Conservation (phyloP, 2,113 vertebrate species). For the Xiphorhynchus elegans region DNA sequence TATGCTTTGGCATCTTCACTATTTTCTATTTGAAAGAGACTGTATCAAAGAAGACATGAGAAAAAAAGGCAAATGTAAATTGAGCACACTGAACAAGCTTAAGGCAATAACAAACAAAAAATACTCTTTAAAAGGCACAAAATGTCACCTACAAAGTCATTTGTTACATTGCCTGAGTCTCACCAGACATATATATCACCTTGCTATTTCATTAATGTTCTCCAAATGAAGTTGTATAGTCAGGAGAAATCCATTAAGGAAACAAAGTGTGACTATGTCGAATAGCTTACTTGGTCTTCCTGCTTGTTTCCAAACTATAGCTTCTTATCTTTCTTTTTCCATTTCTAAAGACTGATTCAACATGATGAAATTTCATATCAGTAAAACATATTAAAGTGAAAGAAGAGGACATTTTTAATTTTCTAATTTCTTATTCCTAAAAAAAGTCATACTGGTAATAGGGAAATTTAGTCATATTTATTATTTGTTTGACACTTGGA, state of each 20-base stretch:
- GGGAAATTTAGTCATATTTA: background rate
- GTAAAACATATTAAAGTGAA: background rate
- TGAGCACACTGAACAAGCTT: background rate
- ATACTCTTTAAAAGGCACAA: background rate
- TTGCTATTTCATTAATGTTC: background rate
- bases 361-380: background rate
- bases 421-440: background rate
- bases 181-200: background rate
- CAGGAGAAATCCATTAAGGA: conserved; percentile 25
- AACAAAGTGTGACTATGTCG: background rate
- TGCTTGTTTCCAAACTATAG: background rate
- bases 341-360: background rate
- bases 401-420: background rate
- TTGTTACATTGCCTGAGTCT: background rate
- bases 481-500: background rate
- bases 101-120: conserved; percentile 3
- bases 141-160: background rate
- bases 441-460: background rate
- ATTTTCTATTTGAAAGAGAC: background rate
- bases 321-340: background rate
- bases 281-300: background rate
- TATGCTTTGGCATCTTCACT: background rate
- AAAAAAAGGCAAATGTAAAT: background rate
- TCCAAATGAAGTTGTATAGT: background rate
- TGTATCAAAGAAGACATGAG: background rate